phyloP scores from a whole-genome alignment of 2,888 invertebrate genomes.

The Hermaeophaga mercurialis region DNA sequence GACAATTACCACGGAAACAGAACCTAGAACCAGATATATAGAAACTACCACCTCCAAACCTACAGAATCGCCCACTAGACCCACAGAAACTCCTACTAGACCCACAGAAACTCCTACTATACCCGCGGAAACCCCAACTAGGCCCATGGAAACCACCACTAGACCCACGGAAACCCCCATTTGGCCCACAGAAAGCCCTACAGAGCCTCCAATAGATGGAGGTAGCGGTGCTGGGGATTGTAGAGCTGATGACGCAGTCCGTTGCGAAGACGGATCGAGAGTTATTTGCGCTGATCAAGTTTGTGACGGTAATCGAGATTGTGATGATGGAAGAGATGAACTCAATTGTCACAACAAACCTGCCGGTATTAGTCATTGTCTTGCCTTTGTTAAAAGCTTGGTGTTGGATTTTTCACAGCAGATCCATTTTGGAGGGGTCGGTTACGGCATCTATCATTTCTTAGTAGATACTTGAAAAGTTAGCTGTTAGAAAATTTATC shows the following conservation, averaged over 20 bases:
- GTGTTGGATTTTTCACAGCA: neutral
- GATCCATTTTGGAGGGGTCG: no score
- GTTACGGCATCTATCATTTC: no score
- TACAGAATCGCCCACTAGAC: slow-evolving; percentile 15
- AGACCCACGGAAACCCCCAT: slow-evolving; percentile 29
- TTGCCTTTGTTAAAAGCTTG: slow-evolving; percentile 2
- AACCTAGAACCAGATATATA: no score
- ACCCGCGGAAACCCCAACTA: slow-evolving; percentile 16
- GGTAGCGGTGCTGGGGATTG: slow-evolving; percentile 50
- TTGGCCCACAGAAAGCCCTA: slow-evolving; percentile 7
- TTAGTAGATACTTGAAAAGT: no score
- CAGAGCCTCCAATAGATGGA: slow-evolving; percentile 20
- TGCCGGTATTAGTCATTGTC: neutral
- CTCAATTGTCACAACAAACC: neutral
- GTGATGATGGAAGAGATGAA: slow-evolving; percentile 70
- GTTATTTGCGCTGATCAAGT: slow-evolving; percentile 63
- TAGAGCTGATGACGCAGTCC: slow-evolving; percentile 61
- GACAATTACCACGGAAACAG: neutral
- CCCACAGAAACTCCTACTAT: slow-evolving; percentile 22
- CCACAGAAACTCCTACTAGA: slow-evolving; percentile 20
- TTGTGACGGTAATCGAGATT: slow-evolving; percentile 71
- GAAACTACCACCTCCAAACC: slow-evolving; percentile 20
- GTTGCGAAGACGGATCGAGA: slow-evolving; percentile 59
- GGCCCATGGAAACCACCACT: slow-evolving; percentile 29
- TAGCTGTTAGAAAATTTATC: no score